Evolutionary conservation across 2,113 vertebrate species (phyloP), one percentile per base, ranked within the genome.

Genomic region (Steatornis caripensis): DNA sequence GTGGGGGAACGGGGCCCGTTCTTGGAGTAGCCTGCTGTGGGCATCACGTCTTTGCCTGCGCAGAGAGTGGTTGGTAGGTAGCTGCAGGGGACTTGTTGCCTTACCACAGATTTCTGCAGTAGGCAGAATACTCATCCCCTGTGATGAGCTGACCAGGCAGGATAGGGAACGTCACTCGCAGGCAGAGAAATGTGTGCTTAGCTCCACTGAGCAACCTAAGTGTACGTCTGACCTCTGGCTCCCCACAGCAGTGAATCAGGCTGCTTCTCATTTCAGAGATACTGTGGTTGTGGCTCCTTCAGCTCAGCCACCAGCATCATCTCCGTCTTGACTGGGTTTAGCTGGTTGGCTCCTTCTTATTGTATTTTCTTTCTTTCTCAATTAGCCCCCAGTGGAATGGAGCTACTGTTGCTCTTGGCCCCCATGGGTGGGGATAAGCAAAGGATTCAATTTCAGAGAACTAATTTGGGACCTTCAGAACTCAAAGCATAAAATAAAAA

Each of bases 1-100:
- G 6, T 41, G 23, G 55, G 58, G 27, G 22, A 92, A 48, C 0
- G 0, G 43, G 22, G 37, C 37, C 19, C 0, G 0, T 74, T 78
- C 71, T 43, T 77, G 48, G 23, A 76, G 18, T 39, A 58, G 34
- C 48, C 13, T 80, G 48, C 53, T 83, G 3, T 15, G 55, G 46
- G n/a, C 32, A 54, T 18, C 29, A 39, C 13, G 15, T 55, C 32
- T 37, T 51, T 53, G 16, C 62, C 46, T 49, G 2, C 49, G 58
- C 57, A 58, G 18, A 68, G 30, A 51, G 21, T 41, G 45, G 23
- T 23, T 74, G 10, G 68, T 45, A 37, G 19, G 55, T 51, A 60
- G 66, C 43, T 39, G 23, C 61, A 71, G 22, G 10, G 20, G 65
- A 51, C 51, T 62, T 82, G 34, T n/a, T 76, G 69, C 43, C 70